Evolutionary conservation across 53 echinoderm and acorn worm species (phyloP), one percentile per base, ranked within the genome.

Genomic region (Paracentrotus lividus): DNA sequence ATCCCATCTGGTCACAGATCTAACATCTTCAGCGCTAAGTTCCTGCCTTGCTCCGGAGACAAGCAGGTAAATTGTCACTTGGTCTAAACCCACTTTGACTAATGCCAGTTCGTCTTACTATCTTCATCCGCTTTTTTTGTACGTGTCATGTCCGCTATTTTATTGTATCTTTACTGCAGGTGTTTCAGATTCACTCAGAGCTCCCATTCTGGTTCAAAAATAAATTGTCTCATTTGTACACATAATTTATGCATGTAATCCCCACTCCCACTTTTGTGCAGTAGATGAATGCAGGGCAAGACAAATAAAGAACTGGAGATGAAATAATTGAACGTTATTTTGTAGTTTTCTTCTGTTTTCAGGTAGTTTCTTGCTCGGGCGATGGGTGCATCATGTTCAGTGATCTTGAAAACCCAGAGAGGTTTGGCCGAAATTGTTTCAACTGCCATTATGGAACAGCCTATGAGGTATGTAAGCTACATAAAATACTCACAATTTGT

Each of bases 11-110:
- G 99, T 27, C 99, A 99, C 85, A 94, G 96, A 9, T 96, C 99
- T 27, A 99, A 99, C 68, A 97, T 99, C 90, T 99, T 99, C 94
- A 97, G 99, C 81, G 99, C 99, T 49, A 97, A 96, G 85, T 99
- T 97, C 76, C 91, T 99, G 90, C 99, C 99, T 10, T 88, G 44
- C 21, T 95, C 94, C 43, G 93, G 77, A 72, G 96, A 96, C 77
- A 94, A 93, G 33, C 99, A 97, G 97, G 99, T 99, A 94, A n/a
- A n/a, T n/a, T n/a, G n/a, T n/a, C n/a, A n/a, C n/a, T n/a, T n/a
- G n/a, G n/a, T n/a, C n/a, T n/a, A n/a, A n/a, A n/a, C n/a, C n/a
- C n/a, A n/a, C n/a, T n/a, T n/a, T 4, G 49, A 21, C n/a, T n/a
- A n/a, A n/a, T n/a, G n/a, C n/a, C n/a, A n/a, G n/a, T n/a, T n/a